Evolutionary conservation across 2,797 vertebrate species (phyloP).

Genomic region (Lycodopsis pacificus): DNA sequence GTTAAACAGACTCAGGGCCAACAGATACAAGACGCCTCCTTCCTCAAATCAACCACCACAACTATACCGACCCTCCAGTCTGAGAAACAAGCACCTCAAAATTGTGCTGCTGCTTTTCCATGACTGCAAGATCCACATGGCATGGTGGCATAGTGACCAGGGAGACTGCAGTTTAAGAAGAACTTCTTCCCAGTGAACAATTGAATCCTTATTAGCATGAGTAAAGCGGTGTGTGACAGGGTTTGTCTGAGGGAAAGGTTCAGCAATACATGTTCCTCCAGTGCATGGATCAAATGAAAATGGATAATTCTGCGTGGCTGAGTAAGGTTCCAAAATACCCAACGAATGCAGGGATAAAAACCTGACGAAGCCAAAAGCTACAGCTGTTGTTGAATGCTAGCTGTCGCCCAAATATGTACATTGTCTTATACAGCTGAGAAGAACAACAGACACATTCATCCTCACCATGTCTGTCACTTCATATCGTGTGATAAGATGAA

Average conservation of each 20-base stretch:
- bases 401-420: not conserved
- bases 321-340: not conserved
- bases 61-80: constrained; percentile 25
- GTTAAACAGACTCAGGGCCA: constrained; percentile 79
- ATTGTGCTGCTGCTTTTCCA: constrained; percentile 21
- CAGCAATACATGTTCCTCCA: not conserved
- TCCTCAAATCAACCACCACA: constrained; percentile 61
- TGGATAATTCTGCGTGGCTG: not conserved
- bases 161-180: not conserved
- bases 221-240: constrained; percentile 20
- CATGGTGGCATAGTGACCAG: no score
- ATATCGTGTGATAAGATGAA: constrained; percentile 8
- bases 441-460: not conserved
- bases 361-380: not conserved
- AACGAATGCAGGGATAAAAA: not conserved
- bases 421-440: not conserved
- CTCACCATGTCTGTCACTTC: not conserved
- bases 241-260: not conserved
- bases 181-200: not conserved
- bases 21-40: constrained; percentile 77
- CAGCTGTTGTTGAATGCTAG: not conserved
- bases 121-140: constrained; percentile 2
- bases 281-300: not conserved
- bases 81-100: constrained; percentile 30
- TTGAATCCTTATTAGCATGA: not conserved